Conservation (phyloP, 2,113 vertebrate genomes). For the Puntigrus tetrazona region DNA sequence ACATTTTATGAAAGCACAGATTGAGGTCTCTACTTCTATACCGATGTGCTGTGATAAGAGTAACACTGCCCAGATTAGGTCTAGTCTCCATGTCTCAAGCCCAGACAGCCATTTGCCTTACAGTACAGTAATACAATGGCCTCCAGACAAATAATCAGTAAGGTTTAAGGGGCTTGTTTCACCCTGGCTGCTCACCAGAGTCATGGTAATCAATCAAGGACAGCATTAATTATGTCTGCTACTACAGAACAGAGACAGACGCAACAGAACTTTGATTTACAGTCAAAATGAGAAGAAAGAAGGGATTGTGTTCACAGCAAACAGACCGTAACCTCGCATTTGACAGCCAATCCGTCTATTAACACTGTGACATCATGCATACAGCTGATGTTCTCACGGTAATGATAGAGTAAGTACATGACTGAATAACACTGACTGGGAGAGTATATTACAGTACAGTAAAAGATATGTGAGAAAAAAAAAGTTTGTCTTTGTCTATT, state of each 20-base stretch:
- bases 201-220: constrained; percentile 56
- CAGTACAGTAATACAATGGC: constrained; percentile 32
- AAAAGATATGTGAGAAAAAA: background rate
- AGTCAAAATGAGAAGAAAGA: constrained; percentile 46
- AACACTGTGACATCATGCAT: constrained; percentile 26
- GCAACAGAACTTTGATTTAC: constrained; percentile 35
- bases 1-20: background rate
- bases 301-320: constrained; percentile 24
- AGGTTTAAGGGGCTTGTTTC: constrained; percentile 1
- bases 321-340: constrained; percentile 29
- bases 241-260: constrained; percentile 34
- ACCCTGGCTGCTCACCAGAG: constrained; percentile 31
- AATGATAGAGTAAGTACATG: constrained; percentile 7
- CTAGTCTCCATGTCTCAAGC: constrained; percentile 37
- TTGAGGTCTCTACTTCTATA: constrained; percentile 12
- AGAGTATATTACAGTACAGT: constrained; percentile 1
- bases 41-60: constrained; percentile 42
- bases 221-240: constrained; percentile 58
- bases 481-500: too few species aligned
- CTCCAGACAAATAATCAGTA: constrained; percentile 52
- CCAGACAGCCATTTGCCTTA: constrained; percentile 31
- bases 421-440: background rate
- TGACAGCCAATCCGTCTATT: constrained; percentile 24
- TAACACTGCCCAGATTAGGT: constrained; percentile 45
- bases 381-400: background rate